These are phyloP conservation scores for Theonella swinhoei DNA, from an alignment of 37 sponge, comb jelly and placozoan genomes.

Conservation along the genomic window DNA sequence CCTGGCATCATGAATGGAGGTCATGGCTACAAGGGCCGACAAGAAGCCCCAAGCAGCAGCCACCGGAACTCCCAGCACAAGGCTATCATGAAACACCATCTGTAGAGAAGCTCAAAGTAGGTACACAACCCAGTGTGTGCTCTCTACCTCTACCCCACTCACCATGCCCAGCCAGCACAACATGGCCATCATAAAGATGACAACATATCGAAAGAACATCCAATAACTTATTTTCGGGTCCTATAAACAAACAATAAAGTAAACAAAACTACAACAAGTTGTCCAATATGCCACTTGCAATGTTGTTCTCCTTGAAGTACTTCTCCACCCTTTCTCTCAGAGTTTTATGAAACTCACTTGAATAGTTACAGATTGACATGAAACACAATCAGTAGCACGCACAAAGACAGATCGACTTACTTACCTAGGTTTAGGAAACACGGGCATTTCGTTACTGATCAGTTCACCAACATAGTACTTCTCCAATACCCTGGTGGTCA, in stretches of 20 bases:
- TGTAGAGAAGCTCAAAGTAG: too few relatives aligned
- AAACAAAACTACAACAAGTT: too few relatives aligned
- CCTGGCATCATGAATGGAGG: constrained; percentile 92
- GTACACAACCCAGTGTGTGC: too few relatives aligned
- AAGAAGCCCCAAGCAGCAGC: constrained; percentile 70
- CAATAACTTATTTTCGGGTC: constrained; percentile 87
- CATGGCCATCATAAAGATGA: constrained; percentile 55
- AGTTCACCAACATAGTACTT: constrained; percentile 93
- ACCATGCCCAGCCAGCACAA: constrained; percentile 53
- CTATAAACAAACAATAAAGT: constrained; percentile 34
- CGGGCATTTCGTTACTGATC: constrained; percentile 85
- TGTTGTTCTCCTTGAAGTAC: constrained; percentile 89
- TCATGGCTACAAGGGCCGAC: constrained; percentile 82
- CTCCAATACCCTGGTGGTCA: constrained; percentile 69
- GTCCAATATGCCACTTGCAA: constrained; percentile 60
- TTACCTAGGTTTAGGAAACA: constrained; percentile 82
- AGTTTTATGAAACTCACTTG: constrained; percentile 76
- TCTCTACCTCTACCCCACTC: too few relatives aligned
- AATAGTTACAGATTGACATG: too few relatives aligned
- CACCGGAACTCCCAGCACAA: constrained; percentile 27
- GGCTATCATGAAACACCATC: constrained; percentile 70
- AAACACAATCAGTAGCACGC: too few relatives aligned
- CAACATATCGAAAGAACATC: constrained; percentile 84
- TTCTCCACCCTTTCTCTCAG: constrained; percentile 74
- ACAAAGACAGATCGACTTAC: background rate